phyloP scores from a whole-genome alignment of 2,113 vertebrate species.

The Microtus montanus region DNA sequence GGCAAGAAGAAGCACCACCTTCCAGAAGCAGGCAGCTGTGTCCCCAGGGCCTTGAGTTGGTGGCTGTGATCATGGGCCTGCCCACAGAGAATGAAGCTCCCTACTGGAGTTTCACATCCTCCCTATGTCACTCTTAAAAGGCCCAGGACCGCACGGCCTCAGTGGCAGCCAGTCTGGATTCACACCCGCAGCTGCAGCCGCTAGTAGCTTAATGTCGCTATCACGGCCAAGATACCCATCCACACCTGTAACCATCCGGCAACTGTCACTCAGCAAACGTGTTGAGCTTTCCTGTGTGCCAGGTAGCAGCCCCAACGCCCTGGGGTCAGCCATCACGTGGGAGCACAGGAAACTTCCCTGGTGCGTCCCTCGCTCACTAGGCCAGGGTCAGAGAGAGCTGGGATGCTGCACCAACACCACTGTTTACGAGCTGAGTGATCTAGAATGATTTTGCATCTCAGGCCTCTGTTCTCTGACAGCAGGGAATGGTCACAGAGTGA shows the following conservation, averaged over 20 bases:
- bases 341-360: not conserved
- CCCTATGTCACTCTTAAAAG: not conserved
- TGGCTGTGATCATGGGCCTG: not conserved
- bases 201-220: not conserved
- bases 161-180: not conserved
- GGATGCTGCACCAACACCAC: not conserved
- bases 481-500: not conserved
- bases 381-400: not conserved
- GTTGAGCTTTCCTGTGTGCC: not conserved
- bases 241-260: conserved; percentile 43
- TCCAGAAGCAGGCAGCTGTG: not conserved
- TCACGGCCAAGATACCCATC: not conserved
- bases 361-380: not conserved
- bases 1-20: not conserved
- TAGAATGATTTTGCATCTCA: not conserved
- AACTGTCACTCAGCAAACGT: not conserved
- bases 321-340: not conserved
- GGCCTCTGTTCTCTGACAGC: not conserved
- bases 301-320: not conserved
- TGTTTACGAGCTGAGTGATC: not conserved
- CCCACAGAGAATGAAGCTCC: not conserved
- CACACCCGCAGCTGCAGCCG: conserved; percentile 35
- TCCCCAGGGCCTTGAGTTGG: not conserved
- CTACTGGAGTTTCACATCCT: not conserved
- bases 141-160: not conserved